These are phyloP conservation scores for Podocnemis expansa DNA, from an alignment of 2,113 vertebrate genomes.

Conservation along the genomic window DNA sequence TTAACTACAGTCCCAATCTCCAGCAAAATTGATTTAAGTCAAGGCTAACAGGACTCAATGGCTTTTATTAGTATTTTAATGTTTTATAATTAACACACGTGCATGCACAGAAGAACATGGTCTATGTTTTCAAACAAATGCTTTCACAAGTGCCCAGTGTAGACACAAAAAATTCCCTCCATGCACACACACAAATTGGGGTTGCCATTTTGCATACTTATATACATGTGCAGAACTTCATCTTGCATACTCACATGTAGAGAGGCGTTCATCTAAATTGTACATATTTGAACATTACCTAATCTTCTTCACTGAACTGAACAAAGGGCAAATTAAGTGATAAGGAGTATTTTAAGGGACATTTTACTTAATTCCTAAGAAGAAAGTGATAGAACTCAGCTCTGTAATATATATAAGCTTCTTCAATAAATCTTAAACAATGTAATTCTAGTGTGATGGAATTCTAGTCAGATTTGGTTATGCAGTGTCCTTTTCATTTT, in stretches of 20 bases:
- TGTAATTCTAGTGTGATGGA: neutral
- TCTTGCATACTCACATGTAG: neutral
- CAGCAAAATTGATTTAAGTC: neutral
- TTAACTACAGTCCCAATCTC: neutral
- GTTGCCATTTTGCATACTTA: neutral
- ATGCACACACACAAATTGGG: neutral
- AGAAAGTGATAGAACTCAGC: neutral
- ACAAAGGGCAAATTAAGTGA: neutral
- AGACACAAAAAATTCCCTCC: neutral
- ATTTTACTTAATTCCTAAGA: neutral
- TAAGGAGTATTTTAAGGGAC: neutral
- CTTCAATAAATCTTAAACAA: neutral
- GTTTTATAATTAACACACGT: neutral
- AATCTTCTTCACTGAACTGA: neutral
- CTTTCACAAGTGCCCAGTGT: neutral
- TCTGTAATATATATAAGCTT: neutral
- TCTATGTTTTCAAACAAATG: neutral
- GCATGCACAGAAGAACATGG: neutral
- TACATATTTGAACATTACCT: neutral
- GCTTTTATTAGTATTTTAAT: neutral
- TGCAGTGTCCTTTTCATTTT: neutral
- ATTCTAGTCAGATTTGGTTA: neutral
- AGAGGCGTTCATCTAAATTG: neutral
- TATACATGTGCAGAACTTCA: neutral
- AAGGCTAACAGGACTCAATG: neutral